phyloP scores from a whole-genome alignment of 2,888 invertebrate species.

The Leptogaster cylindrica region DNA sequence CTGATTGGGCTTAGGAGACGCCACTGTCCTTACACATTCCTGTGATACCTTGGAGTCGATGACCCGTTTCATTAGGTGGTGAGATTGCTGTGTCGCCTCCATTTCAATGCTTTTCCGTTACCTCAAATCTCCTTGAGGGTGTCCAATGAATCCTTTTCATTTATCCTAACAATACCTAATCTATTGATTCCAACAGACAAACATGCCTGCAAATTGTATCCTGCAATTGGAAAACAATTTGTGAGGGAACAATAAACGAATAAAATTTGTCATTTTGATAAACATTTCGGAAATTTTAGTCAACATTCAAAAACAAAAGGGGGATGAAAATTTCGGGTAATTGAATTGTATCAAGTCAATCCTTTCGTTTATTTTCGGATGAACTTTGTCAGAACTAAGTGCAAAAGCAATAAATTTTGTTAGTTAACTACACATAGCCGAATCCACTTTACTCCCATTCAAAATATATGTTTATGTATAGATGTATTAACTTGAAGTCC shows the following conservation, averaged over 20 bases:
- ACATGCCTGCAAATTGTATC: not conserved
- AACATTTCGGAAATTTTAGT: not conserved
- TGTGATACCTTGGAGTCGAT: conserved; percentile 46
- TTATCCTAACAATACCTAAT: too few species aligned
- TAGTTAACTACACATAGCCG: too few species aligned
- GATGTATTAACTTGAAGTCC: too few species aligned
- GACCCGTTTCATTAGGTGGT: conserved; percentile 46
- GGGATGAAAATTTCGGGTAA: not conserved
- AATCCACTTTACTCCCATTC: too few species aligned
- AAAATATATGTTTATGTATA: too few species aligned
- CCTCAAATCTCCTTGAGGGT: not conserved
- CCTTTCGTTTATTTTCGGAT: not conserved
- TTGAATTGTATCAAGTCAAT: not conserved
- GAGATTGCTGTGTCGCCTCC: conserved; percentile 39
- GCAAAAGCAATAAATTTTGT: too few species aligned
- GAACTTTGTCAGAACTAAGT: too few species aligned
- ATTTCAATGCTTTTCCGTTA: not conserved
- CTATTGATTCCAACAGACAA: not conserved
- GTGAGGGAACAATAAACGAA: not conserved
- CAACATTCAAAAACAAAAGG: not conserved
- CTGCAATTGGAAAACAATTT: not conserved
- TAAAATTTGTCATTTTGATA: not conserved
- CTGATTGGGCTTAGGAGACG: conserved; percentile 47
- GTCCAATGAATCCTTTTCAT: not conserved
- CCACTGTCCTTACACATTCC: conserved; percentile 26